phyloP scores from a whole-genome alignment of 2,113 vertebrate genomes.

The Mormyrus iriodes region DNA sequence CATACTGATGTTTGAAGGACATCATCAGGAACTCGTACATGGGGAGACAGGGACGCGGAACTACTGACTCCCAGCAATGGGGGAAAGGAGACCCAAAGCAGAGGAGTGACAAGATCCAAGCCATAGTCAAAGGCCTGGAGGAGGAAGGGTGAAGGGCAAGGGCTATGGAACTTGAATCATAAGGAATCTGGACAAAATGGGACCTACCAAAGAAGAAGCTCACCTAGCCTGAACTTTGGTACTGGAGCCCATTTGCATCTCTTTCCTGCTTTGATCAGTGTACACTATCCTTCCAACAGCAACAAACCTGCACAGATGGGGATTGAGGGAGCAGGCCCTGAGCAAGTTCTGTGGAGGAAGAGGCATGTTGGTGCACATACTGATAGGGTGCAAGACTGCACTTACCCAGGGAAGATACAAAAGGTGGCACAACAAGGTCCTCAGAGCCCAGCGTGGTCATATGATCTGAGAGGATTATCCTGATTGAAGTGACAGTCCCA shows the following conservation, averaged over 20 bases:
- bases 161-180: neutral
- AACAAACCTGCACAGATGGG: neutral
- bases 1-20: neutral
- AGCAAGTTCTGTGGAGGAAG: neutral
- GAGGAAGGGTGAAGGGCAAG: neutral
- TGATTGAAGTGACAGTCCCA: neutral
- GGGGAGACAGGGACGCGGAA: neutral
- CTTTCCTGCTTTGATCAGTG: neutral
- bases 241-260: neutral
- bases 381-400: neutral
- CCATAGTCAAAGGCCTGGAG: neutral
- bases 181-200: neutral
- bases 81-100: neutral
- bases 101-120: neutral
- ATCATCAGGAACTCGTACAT: neutral
- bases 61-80: neutral
- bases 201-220: neutral
- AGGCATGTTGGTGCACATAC: neutral
- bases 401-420: neutral
- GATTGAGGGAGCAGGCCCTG: neutral
- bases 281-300: neutral
- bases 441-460: neutral
- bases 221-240: neutral
- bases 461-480: neutral
- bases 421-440: neutral